A percentile compares a stretch with the other conserved stretches of the same genome.
Conservation (phyloP, 92 coral and sea anemone species). For the Palythoa grandiflora region DNA sequence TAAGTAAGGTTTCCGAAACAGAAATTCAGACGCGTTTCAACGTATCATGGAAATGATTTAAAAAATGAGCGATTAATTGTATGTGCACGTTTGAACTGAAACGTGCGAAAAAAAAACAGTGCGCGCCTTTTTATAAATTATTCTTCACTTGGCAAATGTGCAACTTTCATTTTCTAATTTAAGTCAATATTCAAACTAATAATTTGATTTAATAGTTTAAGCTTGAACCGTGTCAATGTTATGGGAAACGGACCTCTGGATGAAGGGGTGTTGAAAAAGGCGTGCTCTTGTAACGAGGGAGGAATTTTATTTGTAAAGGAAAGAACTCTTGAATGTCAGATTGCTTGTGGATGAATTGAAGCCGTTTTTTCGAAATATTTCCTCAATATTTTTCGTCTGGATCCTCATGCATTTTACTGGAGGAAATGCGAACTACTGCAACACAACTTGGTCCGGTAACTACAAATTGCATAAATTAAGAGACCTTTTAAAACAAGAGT, state of each 20-base stretch:
- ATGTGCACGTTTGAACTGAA: constrained; percentile 34
- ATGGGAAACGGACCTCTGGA: not conserved
- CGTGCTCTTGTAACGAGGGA: not conserved
- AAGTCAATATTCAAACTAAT: constrained; percentile 35
- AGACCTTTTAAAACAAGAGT: too few relatives aligned
- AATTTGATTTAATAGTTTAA: constrained; percentile 43
- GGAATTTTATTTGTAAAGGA: not conserved
- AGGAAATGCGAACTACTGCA: constrained; percentile 40
- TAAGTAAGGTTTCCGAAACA: not conserved
- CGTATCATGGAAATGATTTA: constrained; percentile 7
- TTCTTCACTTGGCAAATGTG: constrained; percentile 33
- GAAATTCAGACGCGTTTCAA: constrained; percentile 40
- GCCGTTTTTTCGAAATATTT: constrained; percentile 1
- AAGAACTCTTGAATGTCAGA: not conserved
- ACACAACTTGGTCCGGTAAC: constrained; percentile 48
- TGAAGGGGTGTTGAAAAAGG: not conserved
- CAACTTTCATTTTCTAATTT: constrained; percentile 16
- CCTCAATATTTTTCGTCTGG: not conserved
- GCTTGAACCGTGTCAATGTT: constrained; percentile 39
- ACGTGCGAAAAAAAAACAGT: constrained; percentile 22
- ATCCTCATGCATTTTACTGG: constrained; percentile 52
- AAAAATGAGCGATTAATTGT: constrained; percentile 41
- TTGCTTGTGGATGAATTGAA: constrained; percentile 17
- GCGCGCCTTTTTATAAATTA: constrained; percentile 1
- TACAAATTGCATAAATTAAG: not conserved